Percentiles rank a stretch among this genome's conserved stretches.
Conservation (phyloP, 2,113 vertebrate species). For the Atherinomorus stipes region DNA sequence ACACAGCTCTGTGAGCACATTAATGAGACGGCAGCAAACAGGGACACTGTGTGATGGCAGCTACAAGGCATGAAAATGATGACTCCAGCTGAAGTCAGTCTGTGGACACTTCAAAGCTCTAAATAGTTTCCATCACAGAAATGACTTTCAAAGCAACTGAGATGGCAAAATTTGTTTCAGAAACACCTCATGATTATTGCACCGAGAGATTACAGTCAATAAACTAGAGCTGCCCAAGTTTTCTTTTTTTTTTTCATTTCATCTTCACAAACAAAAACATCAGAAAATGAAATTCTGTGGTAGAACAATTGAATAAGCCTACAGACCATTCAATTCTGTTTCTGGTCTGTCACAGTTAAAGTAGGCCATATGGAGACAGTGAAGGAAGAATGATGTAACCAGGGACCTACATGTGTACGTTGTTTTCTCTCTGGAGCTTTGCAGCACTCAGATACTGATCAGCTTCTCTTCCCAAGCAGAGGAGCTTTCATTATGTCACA, state of each 20-base stretch:
- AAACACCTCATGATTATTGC: conserved; percentile 48
- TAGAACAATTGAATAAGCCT: conserved; percentile 5
- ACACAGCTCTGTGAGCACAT: conserved; percentile 53
- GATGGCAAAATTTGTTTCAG: conserved; percentile 27
- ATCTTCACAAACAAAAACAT: conserved; percentile 24
- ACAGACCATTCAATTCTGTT: conserved; percentile 24
- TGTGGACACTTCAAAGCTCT: conserved; percentile 47
- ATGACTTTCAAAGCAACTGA: conserved; percentile 53
- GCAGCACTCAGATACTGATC: conserved; percentile 9
- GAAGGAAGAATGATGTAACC: conserved; percentile 63
- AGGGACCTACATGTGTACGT: conserved; percentile 54
- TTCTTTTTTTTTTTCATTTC: conserved; percentile 20
- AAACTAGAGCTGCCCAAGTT: conserved; percentile 11
- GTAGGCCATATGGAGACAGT: conserved; percentile 65
- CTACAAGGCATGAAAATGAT: conserved; percentile 28
- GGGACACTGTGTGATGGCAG: conserved; percentile 24
- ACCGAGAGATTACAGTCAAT: conserved; percentile 37
- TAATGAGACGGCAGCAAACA: conserved; percentile 51
- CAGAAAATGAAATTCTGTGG: conserved; percentile 22
- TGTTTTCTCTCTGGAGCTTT: conserved; percentile 44
- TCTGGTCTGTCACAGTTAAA: conserved; percentile 55
- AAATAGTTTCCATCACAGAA: conserved; percentile 37
- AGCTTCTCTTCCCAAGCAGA: conserved; percentile 1
- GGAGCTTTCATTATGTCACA: conserved; percentile 1
- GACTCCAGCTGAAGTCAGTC: conserved; percentile 40